Evolutionary conservation across 2,113 vertebrate species (phyloP).

Genomic region (Gavialis gangeticus): DNA sequence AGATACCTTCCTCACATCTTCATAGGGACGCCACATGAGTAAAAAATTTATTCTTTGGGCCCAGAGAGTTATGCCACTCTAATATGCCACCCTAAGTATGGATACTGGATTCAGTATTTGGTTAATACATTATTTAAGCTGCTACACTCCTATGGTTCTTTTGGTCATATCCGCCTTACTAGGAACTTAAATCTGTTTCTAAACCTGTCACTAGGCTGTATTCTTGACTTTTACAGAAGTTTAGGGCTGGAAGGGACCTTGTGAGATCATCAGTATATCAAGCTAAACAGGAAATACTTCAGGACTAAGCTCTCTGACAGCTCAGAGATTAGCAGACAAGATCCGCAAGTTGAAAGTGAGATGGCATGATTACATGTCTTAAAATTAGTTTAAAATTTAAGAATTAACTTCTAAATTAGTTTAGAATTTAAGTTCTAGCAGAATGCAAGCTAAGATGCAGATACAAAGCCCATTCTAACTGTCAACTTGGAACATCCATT

Average conservation of each 20-base stretch:
- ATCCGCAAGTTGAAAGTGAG: neutral
- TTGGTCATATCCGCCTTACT: neutral
- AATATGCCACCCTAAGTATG: neutral
- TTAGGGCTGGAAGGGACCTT: no score
- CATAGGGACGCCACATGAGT: no score
- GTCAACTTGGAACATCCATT: neutral
- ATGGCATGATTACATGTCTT: neutral
- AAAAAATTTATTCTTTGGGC: neutral
- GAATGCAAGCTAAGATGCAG: neutral
- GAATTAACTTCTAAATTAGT: neutral
- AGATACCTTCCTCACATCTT: neutral
- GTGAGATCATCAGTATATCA: no score
- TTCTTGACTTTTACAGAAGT: neutral
- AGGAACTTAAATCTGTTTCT: neutral
- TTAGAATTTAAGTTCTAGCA: neutral
- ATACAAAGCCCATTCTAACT: neutral
- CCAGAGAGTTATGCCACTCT: neutral
- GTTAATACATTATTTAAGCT: neutral
- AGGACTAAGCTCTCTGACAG: neutral
- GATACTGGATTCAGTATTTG: neutral
- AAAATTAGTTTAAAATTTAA: no score
- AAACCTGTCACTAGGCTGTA: neutral
- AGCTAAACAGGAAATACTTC: no score
- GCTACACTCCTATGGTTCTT: neutral
- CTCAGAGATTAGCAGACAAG: neutral